Evolutionary conservation across 2,888 invertebrate species (phyloP).

Genomic region (Apantesis nais): DNA sequence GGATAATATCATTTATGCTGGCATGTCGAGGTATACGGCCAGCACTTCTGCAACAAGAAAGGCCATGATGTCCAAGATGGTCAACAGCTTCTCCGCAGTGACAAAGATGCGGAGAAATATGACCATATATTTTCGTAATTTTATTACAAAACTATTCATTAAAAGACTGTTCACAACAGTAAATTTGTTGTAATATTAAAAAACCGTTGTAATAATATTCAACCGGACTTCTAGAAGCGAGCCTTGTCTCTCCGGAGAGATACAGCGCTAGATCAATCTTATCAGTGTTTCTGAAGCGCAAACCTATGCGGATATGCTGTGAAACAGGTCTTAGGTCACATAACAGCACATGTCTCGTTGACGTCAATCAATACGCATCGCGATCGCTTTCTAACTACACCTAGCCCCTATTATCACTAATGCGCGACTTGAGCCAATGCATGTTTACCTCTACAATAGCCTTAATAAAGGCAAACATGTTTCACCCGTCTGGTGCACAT

Average conservation of each 20-base stretch:
- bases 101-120: no score
- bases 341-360: conserved; percentile 66
- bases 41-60: no score
- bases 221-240: conserved; percentile 41
- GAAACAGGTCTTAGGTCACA: conserved; percentile 69
- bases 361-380: conserved; percentile 66
- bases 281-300: conserved; percentile 51
- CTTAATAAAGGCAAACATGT: conserved; percentile 15
- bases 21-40: no score
- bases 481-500: conserved; percentile 38
- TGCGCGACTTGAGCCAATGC: conserved; percentile 15
- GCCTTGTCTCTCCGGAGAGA: conserved; percentile 42
- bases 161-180: conserved; percentile 26
- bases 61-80: no score
- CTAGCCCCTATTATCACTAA: conserved; percentile 39
- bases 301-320: conserved; percentile 57
- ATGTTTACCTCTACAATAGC: conserved; percentile 31
- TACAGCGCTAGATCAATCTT: conserved; percentile 57
- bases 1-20: no score
- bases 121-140: not conserved
- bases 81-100: no score
- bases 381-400: conserved; percentile 60
- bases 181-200: no score
- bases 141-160: not conserved
- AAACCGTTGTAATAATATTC: conserved; percentile 41